Base-by-base conservation (phyloP, 2,797 vertebrate species). In the Buphagus erythrorhynchus region DNA sequence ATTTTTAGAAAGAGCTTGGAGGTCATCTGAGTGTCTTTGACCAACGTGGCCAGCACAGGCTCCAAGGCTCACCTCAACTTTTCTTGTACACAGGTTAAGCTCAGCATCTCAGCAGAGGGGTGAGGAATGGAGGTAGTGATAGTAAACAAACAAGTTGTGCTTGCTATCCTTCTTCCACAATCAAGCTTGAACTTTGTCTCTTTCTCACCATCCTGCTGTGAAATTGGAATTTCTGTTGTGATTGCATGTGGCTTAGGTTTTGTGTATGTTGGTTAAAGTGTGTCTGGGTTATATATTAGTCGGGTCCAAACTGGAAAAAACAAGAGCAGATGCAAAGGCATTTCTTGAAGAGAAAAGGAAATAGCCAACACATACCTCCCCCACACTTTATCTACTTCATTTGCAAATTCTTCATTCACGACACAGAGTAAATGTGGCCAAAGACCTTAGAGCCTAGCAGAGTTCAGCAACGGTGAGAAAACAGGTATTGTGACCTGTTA, bases 111-210 rank as follows among this genome's bases (percentile, higher is more conserved):
- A 58, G 82, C 86, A 81, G 67, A 52, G 40, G 35, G 48, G 38
- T 28, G 63, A 49, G 88, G 61, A 85, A 28, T 20, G 31, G 48
- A 79, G 91, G 72, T 85, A 80, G 57, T 38, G 46, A 49, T 55
- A 61, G 73, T 63, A 95, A 93, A 78, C 69, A 95, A 95, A 96
- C 86, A 79, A 62, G 63, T 43, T 74, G 58, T 8, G 1, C 77
- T 88, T 81, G 65, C 73, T 83, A 24, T 81, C 86, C n/a, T 66
- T 68, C 80, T 69, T 69, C 62, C 45, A 87, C 59, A 82, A 48
- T 36, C 76, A 85, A 84, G 90, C 45, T 36, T 93, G 92, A 90
- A 86, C 94, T 94, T 93, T 93, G 92, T 10, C 74, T 92, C 80
- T 73, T 91, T 79, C 93, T 94, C 86, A 85, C 63, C 74, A 40